Evolutionary conservation across 2,888 invertebrate species (phyloP).

Genomic region (Caenorhabditis zanzibari): DNA sequence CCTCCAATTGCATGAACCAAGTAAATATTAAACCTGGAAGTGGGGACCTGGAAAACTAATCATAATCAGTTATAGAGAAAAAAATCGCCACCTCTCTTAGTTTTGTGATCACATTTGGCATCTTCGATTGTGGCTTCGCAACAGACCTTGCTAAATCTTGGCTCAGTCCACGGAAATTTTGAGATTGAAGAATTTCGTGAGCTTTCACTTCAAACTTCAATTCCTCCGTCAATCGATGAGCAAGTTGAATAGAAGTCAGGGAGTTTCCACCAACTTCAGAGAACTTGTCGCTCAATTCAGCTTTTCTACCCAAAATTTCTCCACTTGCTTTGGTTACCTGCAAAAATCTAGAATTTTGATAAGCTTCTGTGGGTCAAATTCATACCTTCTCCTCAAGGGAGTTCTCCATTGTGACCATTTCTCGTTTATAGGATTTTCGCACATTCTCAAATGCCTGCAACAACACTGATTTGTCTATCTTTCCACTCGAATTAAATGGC

Average conservation of each 20-base stretch:
- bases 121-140: slow-evolving; percentile 4
- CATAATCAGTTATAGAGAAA: not conserved
- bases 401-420: slow-evolving; percentile 55
- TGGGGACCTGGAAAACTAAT: slow-evolving; percentile 38
- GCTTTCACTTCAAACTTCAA: slow-evolving; percentile 68
- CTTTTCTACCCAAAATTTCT: slow-evolving; percentile 30
- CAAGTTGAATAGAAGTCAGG: slow-evolving; percentile 73
- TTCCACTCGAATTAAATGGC: slow-evolving; percentile 73
- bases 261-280: slow-evolving; percentile 79
- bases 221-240: slow-evolving; percentile 65
- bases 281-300: slow-evolving; percentile 67
- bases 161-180: slow-evolving; percentile 49
- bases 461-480: slow-evolving; percentile 70
- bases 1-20: slow-evolving; percentile 82
- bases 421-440: slow-evolving; percentile 52
- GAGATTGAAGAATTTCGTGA: slow-evolving; percentile 63
- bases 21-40: slow-evolving; percentile 74
- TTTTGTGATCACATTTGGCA: slow-evolving; percentile 61
- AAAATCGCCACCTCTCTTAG: slow-evolving; percentile 61
- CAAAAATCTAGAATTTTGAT: not conserved
- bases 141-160: not conserved
- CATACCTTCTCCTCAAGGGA: slow-evolving; percentile 65
- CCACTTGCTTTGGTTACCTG: slow-evolving; percentile 20
- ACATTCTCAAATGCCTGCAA: slow-evolving; percentile 68
- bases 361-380: not conserved